Percentiles rank a stretch among this genome's conserved stretches.
Evolutionary conservation across 2,113 vertebrate genomes (phyloP).

Genomic region (Neogobius melanostomus): DNA sequence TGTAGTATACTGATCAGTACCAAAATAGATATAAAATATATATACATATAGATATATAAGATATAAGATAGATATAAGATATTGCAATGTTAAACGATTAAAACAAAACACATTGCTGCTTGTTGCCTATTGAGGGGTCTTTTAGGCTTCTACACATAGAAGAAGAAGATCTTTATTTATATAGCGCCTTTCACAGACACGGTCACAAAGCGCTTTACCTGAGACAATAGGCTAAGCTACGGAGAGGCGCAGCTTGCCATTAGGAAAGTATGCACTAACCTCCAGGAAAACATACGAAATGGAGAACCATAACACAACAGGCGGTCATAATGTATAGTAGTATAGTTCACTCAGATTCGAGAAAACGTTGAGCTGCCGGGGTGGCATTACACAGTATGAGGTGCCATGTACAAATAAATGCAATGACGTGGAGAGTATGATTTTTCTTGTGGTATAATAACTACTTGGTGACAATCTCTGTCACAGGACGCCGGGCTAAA

Average conservation of each 20-base stretch:
- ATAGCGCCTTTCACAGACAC: too few species aligned
- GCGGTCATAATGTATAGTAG: not conserved
- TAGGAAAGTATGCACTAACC: too few species aligned
- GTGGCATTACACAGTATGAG: conserved; percentile 4
- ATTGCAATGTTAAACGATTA: not conserved
- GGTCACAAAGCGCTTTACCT: too few species aligned
- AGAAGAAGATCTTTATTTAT: too few species aligned
- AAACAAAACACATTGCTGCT: not conserved
- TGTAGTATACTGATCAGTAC: too few species aligned
- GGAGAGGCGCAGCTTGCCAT: too few species aligned
- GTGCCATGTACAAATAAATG: conserved; percentile 36
- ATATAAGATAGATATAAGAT: not conserved
- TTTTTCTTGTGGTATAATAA: conserved; percentile 34
- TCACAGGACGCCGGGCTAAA: conserved; percentile 7
- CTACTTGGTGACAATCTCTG: conserved; percentile 35
- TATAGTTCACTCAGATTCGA: conserved; percentile 34
- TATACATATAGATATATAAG: too few species aligned
- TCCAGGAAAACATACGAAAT: too few species aligned
- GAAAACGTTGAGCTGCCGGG: conserved; percentile 1
- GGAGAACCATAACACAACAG: not conserved
- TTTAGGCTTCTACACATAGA: not conserved
- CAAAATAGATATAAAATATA: too few species aligned
- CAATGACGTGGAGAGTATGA: conserved; percentile 26
- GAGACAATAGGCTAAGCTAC: too few species aligned
- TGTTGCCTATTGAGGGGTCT: not conserved